Base-by-base conservation (phyloP, 2,113 vertebrate species). In the Clarias magur region DNA sequence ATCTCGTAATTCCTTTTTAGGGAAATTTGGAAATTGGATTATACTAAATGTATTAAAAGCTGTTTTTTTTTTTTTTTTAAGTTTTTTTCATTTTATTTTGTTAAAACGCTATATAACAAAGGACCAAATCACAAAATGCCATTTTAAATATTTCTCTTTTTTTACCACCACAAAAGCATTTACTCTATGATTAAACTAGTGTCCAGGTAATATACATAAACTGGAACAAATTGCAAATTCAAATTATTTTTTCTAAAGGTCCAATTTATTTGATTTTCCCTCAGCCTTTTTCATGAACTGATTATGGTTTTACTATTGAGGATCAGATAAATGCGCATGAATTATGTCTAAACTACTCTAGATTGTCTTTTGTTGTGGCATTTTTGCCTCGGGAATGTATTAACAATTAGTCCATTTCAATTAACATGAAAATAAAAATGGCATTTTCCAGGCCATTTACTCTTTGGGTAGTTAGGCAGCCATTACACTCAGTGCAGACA, bases 371-470 rank as follows among this genome's bases (percentile, higher is more conserved):
- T 88, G 91, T 93, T 93, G 92, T 92, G 90, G 84, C 91, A 88
- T 89, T 94, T 93, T 92, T 91, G 90, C 91, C 91, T 89, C 82
- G 80, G 88, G 94, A 95, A 95, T 95, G 94, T 95, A 95, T 95
- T 95, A 97, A 97, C 97, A 97, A 97, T 98, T 98, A 96, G 96
- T 96, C 95, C 96, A 95, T 96, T 97, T 97, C 95, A 96, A 97
- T 96, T 98, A 96, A 97, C 97, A 98, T 97, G 96, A 98, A 96
- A 96, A 97, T 97, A 96, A 97, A 97, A 98, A 97, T 95, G 95
- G 94, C 95, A 97, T 98, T 98, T 99, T 99, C 97, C 97, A 96
- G 96, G 95, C 97, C 98, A 99, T 98, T 99, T 97, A 97, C 97
- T 96, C 94, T 85, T 53, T 94, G 94, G 95, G 27, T 94, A 93